These are phyloP conservation scores for Pyrocephalus nanus DNA, from an alignment of 2,797 vertebrate species.

Conservation along the genomic window DNA sequence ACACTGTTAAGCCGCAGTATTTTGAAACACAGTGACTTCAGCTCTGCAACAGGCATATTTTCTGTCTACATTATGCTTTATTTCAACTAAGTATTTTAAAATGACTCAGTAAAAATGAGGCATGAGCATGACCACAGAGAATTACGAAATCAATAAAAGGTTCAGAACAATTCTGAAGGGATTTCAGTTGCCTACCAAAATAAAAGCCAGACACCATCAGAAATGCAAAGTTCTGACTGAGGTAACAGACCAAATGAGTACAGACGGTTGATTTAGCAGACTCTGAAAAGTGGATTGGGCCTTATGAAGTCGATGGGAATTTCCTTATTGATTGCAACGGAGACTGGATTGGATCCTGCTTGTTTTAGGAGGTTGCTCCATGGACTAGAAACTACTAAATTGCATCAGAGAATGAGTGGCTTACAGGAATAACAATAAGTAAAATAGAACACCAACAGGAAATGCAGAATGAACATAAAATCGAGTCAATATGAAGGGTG, in stretches of 20 bases:
- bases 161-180: conserved; percentile 54
- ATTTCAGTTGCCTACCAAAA: conserved; percentile 58
- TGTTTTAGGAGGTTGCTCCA: conserved; percentile 27
- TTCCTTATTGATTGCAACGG: conserved; percentile 11
- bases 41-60: conserved; percentile 27
- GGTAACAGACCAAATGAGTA: neutral
- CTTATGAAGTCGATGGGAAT: neutral
- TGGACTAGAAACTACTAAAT: conserved; percentile 24
- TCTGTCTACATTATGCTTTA: conserved; percentile 52
- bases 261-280: neutral
- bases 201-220: conserved; percentile 57
- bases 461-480: conserved; percentile 59
- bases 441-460: conserved; percentile 57
- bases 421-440: conserved; percentile 62
- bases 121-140: conserved; percentile 59
- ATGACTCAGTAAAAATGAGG: conserved; percentile 65
- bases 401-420: conserved; percentile 48
- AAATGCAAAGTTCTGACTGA: neutral
- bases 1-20: conserved; percentile 32
- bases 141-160: conserved; percentile 66
- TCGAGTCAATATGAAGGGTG: conserved; percentile 55
- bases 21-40: conserved; percentile 59
- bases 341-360: conserved; percentile 16
- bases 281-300: neutral
- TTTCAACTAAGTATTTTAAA: conserved; percentile 53